These are phyloP conservation scores for Eupithecia inturbata DNA, from an alignment of 2,888 invertebrate species.

Conservation along the genomic window DNA sequence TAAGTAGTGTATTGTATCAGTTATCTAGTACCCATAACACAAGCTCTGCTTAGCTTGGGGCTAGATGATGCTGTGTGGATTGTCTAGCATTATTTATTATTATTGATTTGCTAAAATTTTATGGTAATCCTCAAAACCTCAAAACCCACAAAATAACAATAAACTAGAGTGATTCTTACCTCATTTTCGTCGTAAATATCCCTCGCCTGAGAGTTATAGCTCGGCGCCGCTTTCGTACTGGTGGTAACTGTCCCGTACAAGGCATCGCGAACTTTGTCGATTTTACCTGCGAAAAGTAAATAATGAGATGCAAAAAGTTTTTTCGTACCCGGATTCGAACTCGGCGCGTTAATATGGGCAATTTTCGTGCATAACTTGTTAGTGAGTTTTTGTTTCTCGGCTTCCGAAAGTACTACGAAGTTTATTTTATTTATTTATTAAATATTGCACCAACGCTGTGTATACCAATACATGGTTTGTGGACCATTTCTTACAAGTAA, in stretches of 20 bases:
- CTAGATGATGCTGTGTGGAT: too few relatives aligned
- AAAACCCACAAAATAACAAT: constrained; percentile 1
- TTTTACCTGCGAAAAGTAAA: constrained; percentile 63
- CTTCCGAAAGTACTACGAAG: neutral
- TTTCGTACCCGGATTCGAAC: constrained; percentile 8
- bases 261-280: constrained; percentile 74
- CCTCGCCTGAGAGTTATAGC: constrained; percentile 74
- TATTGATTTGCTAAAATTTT: neutral
- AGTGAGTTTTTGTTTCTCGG: constrained; percentile 1
- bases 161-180: constrained; percentile 54
- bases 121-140: constrained; percentile 15
- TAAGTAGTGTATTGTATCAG: too few relatives aligned
- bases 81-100: too few relatives aligned
- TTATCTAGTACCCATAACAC: too few relatives aligned
- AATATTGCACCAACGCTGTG: too few relatives aligned
- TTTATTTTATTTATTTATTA: too few relatives aligned
- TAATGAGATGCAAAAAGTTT: constrained; percentile 11
- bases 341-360: neutral
- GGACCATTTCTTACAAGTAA: too few relatives aligned
- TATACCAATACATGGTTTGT: too few relatives aligned
- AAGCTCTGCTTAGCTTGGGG: too few relatives aligned
- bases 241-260: constrained; percentile 70
- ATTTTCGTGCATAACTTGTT: neutral
- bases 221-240: constrained; percentile 69
- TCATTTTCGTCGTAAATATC: constrained; percentile 79